Conservation (phyloP, 92 coral and sea anemone species). For the Umimayanthus kanabou region DNA sequence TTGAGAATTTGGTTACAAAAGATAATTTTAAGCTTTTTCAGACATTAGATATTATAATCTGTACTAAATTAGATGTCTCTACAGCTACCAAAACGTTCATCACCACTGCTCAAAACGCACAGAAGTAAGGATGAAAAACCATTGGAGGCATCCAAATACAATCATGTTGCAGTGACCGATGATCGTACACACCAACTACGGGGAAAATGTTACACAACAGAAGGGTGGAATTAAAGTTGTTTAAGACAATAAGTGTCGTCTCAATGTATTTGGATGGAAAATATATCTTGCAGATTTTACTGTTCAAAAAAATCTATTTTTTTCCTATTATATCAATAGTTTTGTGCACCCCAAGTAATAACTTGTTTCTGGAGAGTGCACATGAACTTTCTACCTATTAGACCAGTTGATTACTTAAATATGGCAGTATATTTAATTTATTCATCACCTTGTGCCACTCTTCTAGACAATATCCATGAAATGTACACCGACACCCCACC, state of each 20-base stretch:
- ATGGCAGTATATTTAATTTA: too few species aligned
- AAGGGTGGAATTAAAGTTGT: neutral
- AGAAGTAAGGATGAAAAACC: too few species aligned
- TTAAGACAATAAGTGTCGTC: neutral
- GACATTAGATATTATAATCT: too few species aligned
- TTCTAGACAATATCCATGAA: slow-evolving; percentile 13
- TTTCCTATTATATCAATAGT: neutral
- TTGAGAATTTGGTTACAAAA: neutral
- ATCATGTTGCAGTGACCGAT: too few species aligned
- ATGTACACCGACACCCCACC: neutral
- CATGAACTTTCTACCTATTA: neutral
- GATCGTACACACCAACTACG: neutral
- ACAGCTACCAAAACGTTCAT: too few species aligned
- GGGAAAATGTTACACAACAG: neutral
- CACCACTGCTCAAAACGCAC: too few species aligned
- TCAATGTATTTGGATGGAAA: neutral
- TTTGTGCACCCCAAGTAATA: neutral
- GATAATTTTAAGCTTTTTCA: too few species aligned
- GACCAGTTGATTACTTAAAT: neutral
- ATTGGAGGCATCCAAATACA: too few species aligned
- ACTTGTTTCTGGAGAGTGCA: neutral
- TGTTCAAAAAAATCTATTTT: neutral
- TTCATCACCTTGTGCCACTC: slow-evolving; percentile 18
- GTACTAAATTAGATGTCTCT: too few species aligned
- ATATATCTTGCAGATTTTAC: neutral